Percentiles rank a stretch among this genome's conserved stretches.
These are phyloP conservation scores for Drosophila ficusphila DNA, from an alignment of 1,140 invertebrate genomes.

Conservation along the genomic window DNA sequence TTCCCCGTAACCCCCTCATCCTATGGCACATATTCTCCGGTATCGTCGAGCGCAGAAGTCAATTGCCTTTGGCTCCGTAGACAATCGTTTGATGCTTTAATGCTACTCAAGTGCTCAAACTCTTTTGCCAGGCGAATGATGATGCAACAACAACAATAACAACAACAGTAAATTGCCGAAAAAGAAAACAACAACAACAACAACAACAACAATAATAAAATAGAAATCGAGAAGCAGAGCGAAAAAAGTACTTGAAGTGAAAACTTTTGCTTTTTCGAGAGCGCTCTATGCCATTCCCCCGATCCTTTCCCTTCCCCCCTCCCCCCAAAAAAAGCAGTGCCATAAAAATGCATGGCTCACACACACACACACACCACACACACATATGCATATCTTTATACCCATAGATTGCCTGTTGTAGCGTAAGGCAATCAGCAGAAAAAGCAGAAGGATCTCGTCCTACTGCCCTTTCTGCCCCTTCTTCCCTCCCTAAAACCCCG, in stretches of 20 bases:
- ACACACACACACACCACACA: constrained; percentile 12
- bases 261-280: constrained; percentile 67
- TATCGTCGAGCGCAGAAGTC: constrained; percentile 19
- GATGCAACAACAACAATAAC: constrained; percentile 32
- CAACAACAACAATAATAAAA: constrained; percentile 17
- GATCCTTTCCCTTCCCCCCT: background rate
- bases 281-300: constrained; percentile 8
- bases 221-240: constrained; percentile 22
- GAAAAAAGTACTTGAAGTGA: constrained; percentile 66
- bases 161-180: too few species aligned
- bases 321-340: constrained; percentile 12
- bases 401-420: constrained; percentile 42
- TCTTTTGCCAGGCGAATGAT: constrained; percentile 61
- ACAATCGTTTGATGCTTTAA: constrained; percentile 71
- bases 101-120: constrained; percentile 73
- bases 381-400: constrained; percentile 50
- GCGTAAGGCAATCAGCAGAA: constrained; percentile 47
- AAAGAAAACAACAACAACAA: constrained; percentile 8
- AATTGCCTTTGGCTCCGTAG: constrained; percentile 40
- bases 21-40: background rate
- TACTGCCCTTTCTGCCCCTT: background rate
- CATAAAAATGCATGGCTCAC: constrained; percentile 44
- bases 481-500: background rate
- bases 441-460: constrained; percentile 29
- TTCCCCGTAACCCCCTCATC: background rate